Conservation (phyloP, 2,888 invertebrate species). For the Amblyjoppa proteus region DNA sequence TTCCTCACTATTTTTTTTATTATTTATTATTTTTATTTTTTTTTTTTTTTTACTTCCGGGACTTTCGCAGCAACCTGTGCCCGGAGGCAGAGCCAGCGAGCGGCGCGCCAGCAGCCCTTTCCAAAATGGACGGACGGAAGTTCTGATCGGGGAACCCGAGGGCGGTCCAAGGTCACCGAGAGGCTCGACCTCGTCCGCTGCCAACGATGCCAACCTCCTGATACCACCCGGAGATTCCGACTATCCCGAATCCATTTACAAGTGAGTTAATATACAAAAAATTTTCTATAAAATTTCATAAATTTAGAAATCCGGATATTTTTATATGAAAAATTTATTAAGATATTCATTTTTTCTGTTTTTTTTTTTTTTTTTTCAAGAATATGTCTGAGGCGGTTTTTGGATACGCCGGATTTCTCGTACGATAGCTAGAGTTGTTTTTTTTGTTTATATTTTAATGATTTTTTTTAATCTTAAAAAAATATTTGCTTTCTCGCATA, state of each 20-base stretch:
- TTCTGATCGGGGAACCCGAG: slow-evolving; percentile 88
- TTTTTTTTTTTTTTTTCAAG: no score
- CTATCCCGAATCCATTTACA: slow-evolving; percentile 82
- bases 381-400: no score
- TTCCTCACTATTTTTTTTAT: no score
- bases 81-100: slow-evolving; percentile 81
- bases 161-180: slow-evolving; percentile 84
- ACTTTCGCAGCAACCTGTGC: slow-evolving; percentile 74
- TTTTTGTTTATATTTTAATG: background rate
- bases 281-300: background rate
- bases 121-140: slow-evolving; percentile 91
- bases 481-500: background rate
- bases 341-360: no score
- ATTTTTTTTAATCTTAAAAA: background rate
- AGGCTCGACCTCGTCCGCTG: slow-evolving; percentile 83
- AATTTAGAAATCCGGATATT: background rate
- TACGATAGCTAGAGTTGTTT: background rate
- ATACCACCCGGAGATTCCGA: slow-evolving; percentile 79
- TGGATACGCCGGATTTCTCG: background rate
- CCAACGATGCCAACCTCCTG: slow-evolving; percentile 81
- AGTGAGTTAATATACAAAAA: slow-evolving; percentile 72
- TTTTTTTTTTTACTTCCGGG: slow-evolving; percentile 15
- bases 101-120: slow-evolving; percentile 87
- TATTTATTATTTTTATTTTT: background rate
- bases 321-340: no score